A percentile compares a stretch with the other conserved stretches of the same genome.
phyloP scores from a whole-genome alignment of 2,113 vertebrate genomes.

The Vimba vimba region DNA sequence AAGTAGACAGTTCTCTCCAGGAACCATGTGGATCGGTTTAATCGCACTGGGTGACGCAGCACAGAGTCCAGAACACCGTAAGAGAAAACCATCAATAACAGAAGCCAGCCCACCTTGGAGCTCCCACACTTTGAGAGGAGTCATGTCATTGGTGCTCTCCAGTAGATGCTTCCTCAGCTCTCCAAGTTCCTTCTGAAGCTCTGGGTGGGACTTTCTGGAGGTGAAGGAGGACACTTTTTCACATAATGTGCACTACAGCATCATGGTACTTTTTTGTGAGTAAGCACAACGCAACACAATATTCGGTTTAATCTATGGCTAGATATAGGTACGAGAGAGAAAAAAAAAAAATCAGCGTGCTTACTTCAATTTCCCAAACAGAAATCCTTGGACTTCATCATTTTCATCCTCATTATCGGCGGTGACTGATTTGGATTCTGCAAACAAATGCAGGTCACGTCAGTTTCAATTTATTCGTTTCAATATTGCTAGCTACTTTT shows the following conservation, averaged over 20 bases:
- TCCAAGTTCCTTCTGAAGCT: constrained; percentile 82
- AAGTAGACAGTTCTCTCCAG: constrained; percentile 39
- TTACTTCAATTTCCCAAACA: constrained; percentile 91
- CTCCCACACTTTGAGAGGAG: constrained; percentile 95
- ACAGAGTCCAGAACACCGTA: neutral
- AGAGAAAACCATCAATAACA: constrained; percentile 41
- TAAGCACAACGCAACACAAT: neutral
- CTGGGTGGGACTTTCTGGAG: constrained; percentile 84
- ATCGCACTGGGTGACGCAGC: constrained; percentile 3
- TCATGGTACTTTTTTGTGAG: no score
- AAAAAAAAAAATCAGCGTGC: constrained; percentile 53
- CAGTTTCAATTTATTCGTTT: constrained; percentile 4
- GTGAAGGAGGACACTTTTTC: constrained; percentile 12
- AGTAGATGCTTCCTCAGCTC: constrained; percentile 88
- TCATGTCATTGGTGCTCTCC: constrained; percentile 87
- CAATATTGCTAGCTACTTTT: neutral
- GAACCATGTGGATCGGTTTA: constrained; percentile 16
- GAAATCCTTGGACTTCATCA: constrained; percentile 91
- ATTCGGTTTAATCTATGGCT: neutral
- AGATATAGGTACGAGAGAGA: neutral
- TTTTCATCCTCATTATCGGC: constrained; percentile 73
- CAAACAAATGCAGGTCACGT: constrained; percentile 16
- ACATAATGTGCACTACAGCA: neutral
- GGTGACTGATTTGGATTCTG: constrained; percentile 77
- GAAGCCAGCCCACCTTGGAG: constrained; percentile 83